Base-by-base conservation (phyloP, 2,797 vertebrate genomes). In the Malacoraja senta region DNA sequence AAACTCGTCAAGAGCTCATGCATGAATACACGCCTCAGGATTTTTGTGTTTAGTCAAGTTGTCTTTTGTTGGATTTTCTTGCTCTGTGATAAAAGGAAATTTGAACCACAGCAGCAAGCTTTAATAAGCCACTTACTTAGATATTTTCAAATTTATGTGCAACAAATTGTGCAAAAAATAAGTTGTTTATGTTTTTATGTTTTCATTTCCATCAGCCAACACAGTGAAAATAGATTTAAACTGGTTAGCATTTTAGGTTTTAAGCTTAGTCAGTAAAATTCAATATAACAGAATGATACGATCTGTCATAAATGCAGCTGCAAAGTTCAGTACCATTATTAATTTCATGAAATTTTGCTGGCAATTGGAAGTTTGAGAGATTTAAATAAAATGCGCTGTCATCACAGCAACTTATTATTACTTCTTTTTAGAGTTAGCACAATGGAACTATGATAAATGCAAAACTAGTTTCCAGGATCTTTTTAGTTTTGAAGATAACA, bases 221-320 rank as follows among this genome's bases (percentile, higher is more conserved):
- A 24, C 21, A 91, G 35, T 32, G n/a, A 91, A 38, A 91, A 38
- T 71, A 38, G n/a, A 19, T 90, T 68, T 68, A 38, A 53, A 12
- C 86, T 91, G 61, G 63, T 91, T 91, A 71, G 32, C 65, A 91
- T n/a, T 71, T 91, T 71, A 10, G 32, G 86, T 35, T 71, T 91
- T 35, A 91, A 91, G 86, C 61, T 91, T 65, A 71, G 63, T 71
- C 86, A 68, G 32, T 65, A 71, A 38, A 10, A 71, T 91, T 71
- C 65, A 65, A 38, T 90, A 90, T 68, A 32, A 90, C 63, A 71
- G 35, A 26, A 84, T 84, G 81, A 84, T 84, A 68, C 38, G 68
- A 88, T 88, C 63, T 35, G 35, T 17, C 26, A 63, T 90, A 35
- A 91, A 91, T 35, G 61, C 86, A 91, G 32, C 86, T 91, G 65